A percentile compares a stretch with the other conserved stretches of the same genome.
phyloP scores from a whole-genome alignment of 2,797 vertebrate genomes.

The Muscicapa comitata region DNA sequence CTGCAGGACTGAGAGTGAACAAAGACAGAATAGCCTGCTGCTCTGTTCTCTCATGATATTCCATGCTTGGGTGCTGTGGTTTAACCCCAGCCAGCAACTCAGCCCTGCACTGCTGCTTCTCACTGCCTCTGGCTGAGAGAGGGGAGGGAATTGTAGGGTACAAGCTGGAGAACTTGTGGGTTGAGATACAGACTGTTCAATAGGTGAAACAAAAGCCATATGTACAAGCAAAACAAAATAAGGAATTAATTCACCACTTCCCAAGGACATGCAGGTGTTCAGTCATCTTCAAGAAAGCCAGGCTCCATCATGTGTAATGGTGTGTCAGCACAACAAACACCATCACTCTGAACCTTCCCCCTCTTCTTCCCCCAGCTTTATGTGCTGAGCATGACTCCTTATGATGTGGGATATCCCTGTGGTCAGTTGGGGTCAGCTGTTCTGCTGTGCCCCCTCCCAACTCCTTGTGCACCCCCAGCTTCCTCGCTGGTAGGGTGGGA shows the following conservation, averaged over 20 bases:
- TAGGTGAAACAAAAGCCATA: background rate
- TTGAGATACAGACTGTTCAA: background rate
- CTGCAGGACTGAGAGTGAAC: background rate
- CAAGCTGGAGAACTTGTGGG: background rate
- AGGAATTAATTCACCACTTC: background rate
- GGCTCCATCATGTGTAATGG: rapidly evolving
- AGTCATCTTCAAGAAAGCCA: background rate
- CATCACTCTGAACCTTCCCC: rapidly evolving
- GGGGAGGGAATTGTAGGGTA: background rate
- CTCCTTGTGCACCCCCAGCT: background rate
- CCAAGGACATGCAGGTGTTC: background rate
- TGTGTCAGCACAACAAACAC: background rate
- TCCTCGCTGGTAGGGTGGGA: rapidly evolving
- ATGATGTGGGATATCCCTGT: background rate
- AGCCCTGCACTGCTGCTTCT: background rate
- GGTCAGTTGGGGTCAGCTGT: background rate
- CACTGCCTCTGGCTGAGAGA: rapidly evolving
- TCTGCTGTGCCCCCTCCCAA: background rate
- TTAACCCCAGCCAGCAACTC: background rate
- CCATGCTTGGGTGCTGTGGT: rapidly evolving
- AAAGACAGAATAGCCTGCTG: background rate
- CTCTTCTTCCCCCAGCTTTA: background rate
- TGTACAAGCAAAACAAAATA: background rate
- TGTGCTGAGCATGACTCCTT: background rate
- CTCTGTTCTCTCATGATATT: background rate